phyloP scores from a whole-genome alignment of 53 echinoderm and acorn worm genomes.

The Temnopleurus reevesii region DNA sequence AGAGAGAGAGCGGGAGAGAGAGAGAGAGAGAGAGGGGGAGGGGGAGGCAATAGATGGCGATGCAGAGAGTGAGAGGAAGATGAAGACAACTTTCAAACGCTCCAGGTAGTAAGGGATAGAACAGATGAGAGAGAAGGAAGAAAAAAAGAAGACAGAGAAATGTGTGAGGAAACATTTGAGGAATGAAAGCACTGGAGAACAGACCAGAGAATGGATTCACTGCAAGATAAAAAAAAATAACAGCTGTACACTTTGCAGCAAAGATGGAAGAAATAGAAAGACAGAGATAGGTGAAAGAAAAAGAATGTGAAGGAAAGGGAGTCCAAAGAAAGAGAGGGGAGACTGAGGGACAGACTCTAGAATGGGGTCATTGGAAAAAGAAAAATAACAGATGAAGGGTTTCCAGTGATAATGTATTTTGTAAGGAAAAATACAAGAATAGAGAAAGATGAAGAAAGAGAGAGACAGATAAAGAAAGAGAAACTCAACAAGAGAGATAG shows the following conservation, averaged over 20 bases:
- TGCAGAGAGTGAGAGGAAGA: neutral
- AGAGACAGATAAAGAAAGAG: neutral
- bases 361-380: neutral
- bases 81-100: neutral
- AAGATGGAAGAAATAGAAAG: neutral
- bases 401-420: neutral
- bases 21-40: neutral
- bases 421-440: neutral
- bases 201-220: too few species aligned
- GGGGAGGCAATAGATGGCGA: neutral
- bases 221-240: too few species aligned
- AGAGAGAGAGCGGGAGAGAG: neutral
- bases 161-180: neutral
- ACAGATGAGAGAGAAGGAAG: neutral
- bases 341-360: neutral
- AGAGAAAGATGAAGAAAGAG: neutral
- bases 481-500: neutral
- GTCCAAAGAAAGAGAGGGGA: neutral
- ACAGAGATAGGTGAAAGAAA: neutral
- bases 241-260: too few species aligned
- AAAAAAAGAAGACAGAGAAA: neutral
- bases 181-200: neutral
- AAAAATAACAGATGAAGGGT: neutral
- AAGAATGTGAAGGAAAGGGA: neutral
- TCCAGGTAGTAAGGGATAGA: neutral